Conservation (phyloP, 2,797 vertebrate species). For the Muraenolepis orangiensis region DNA sequence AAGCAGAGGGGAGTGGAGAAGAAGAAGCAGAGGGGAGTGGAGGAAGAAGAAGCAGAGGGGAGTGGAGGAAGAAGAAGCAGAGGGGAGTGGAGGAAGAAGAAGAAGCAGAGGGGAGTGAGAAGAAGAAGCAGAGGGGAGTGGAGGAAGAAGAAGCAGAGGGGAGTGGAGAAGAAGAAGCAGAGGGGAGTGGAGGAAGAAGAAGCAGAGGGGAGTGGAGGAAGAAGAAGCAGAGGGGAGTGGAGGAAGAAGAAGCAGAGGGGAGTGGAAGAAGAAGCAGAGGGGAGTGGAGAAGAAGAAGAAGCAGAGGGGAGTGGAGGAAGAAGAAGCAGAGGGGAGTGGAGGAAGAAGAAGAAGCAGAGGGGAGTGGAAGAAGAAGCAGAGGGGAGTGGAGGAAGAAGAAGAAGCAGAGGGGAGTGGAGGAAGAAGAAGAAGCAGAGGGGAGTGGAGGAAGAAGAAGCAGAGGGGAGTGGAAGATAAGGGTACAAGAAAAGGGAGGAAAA, state of each 20-base stretch:
- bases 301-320: conserved; percentile 11
- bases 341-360: background rate
- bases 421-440: too few relatives aligned
- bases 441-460: background rate
- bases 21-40: too few relatives aligned
- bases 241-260: background rate
- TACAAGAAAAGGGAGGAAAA: background rate
- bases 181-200: conserved; percentile 17
- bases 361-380: background rate
- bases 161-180: too few relatives aligned
- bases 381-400: background rate
- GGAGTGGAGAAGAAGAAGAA: too few relatives aligned
- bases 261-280: background rate
- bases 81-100: background rate
- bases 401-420: too few relatives aligned
- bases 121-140: background rate
- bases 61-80: background rate
- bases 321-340: conserved; percentile 11
- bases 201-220: conserved; percentile 6
- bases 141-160: background rate
- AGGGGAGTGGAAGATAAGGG: background rate
- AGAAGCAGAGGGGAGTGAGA: too few relatives aligned
- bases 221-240: too few relatives aligned
- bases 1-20: too few relatives aligned
- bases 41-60: background rate